Percentiles rank a stretch among this genome's conserved stretches.
These are phyloP conservation scores for Petaurus breviceps DNA, from an alignment of 2,113 vertebrate species.

Conservation along the genomic window DNA sequence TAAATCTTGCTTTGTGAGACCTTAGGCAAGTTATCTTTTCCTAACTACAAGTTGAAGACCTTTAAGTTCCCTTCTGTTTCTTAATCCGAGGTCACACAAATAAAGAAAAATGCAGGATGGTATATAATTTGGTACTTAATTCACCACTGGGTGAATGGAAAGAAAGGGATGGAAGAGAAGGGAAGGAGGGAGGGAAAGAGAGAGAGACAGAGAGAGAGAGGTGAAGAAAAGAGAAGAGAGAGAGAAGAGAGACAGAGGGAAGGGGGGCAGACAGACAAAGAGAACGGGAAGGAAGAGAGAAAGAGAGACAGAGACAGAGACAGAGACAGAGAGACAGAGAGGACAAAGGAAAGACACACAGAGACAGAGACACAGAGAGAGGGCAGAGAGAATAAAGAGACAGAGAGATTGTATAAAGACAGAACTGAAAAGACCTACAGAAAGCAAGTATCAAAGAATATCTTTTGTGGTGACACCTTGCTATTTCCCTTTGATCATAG, in stretches of 20 bases:
- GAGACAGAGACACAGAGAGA: too few relatives aligned
- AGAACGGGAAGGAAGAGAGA: too few relatives aligned
- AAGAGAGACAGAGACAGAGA: too few relatives aligned
- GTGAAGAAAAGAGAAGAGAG: too few relatives aligned
- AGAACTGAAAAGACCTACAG: not conserved
- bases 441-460: not conserved
- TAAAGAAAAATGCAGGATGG: not conserved
- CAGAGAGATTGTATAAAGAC: not conserved
- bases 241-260: too few relatives aligned
- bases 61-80: not conserved
- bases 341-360: too few relatives aligned
- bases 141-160: not conserved
- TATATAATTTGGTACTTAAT: not conserved
- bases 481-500: not conserved
- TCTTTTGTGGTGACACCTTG: not conserved
- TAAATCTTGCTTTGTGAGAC: not conserved
- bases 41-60: not conserved
- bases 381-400: too few relatives aligned
- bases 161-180: not conserved
- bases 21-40: not conserved
- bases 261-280: too few relatives aligned
- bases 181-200: too few relatives aligned
- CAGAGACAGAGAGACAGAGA: too few relatives aligned
- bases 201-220: too few relatives aligned
- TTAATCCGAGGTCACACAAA: not conserved